These are phyloP conservation scores for Etia nguti DNA, from an alignment of 2,113 vertebrate species.

Conservation along the genomic window DNA sequence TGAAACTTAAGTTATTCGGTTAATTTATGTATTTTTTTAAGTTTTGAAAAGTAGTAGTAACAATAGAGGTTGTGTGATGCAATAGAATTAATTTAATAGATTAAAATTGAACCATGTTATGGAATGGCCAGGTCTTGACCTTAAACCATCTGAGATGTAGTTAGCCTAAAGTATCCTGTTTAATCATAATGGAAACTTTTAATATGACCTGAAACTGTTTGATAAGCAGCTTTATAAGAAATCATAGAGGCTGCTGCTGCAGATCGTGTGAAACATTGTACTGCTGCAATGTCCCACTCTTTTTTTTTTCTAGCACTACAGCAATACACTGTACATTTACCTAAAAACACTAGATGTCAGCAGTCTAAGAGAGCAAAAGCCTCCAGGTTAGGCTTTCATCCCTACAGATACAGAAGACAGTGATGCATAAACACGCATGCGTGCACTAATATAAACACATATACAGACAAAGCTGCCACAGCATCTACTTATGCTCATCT, in stretches of 20 bases:
- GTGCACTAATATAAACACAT: neutral
- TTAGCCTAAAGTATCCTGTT: neutral
- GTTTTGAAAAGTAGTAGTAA: neutral
- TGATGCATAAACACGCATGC: neutral
- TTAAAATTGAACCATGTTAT: neutral
- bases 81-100: neutral
- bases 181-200: neutral
- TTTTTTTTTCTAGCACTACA: neutral
- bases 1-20: neutral
- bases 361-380: neutral
- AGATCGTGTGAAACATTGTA: neutral
- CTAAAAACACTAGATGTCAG: slow-evolving; percentile 19
- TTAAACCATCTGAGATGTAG: neutral
- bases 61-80: neutral
- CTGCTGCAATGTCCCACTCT: neutral
- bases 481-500: neutral
- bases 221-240: neutral
- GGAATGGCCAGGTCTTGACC: neutral
- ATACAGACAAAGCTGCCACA: neutral
- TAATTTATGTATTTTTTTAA: neutral
- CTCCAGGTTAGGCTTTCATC: slow-evolving; percentile 22
- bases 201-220: neutral
- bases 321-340: neutral
- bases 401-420: slow-evolving; percentile 7
- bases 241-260: neutral